Conservation (phyloP, 2,888 invertebrate genomes). For the Selenia dentaria region DNA sequence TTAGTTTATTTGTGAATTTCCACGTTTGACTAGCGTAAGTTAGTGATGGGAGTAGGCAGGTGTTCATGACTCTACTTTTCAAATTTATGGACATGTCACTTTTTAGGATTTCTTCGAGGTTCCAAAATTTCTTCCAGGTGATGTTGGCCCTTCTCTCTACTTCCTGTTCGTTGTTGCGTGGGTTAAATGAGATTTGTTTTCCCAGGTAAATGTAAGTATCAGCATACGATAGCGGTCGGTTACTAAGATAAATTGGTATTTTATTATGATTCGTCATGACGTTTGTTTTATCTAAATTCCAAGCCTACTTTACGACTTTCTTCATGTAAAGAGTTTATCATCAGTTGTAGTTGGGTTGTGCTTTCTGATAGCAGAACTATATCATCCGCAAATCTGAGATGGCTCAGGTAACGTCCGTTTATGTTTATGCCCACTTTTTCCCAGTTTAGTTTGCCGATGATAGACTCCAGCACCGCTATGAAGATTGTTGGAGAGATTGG, state of each 20-base stretch:
- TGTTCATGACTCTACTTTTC: constrained; percentile 14
- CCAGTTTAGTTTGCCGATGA: constrained; percentile 5
- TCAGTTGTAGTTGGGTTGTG: constrained; percentile 2
- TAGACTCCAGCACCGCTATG: constrained; percentile 1
- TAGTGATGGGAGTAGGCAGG: constrained; percentile 2
- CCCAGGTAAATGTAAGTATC: constrained; percentile 16
- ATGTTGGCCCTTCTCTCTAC: neutral
- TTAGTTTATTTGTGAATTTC: constrained; percentile 4
- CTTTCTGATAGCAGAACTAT: constrained; percentile 9
- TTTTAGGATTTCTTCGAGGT: neutral
- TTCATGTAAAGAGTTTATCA: constrained; percentile 19
- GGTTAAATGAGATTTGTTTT: constrained; percentile 10
- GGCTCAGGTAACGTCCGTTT: neutral
- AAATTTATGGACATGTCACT: constrained; percentile 5
- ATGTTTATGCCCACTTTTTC: constrained; percentile 6
- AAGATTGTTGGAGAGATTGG: constrained; percentile 11
- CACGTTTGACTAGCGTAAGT: constrained; percentile 11
- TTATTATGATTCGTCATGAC: constrained; percentile 23
- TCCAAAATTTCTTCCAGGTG: neutral
- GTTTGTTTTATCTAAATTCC: constrained; percentile 29
- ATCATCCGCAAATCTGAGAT: constrained; percentile 12
- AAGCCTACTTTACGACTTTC: constrained; percentile 23
- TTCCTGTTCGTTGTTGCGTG: neutral
- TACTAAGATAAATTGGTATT: constrained; percentile 4
- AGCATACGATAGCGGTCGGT: constrained; percentile 16